Percentiles rank a stretch among this genome's conserved stretches.
phyloP scores from a whole-genome alignment of 2,888 invertebrate genomes.

The Heliconius erato region DNA sequence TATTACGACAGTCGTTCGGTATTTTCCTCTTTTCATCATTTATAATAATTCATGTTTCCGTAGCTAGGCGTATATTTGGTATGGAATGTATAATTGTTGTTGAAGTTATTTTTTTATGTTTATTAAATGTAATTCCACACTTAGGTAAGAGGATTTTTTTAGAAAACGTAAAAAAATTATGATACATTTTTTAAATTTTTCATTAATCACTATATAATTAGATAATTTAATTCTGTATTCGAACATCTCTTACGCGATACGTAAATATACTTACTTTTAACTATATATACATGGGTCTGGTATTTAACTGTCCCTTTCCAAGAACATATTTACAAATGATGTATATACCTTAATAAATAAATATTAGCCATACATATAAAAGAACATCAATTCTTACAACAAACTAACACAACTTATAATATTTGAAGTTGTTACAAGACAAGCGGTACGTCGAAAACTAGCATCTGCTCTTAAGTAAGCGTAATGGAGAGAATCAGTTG shows the following conservation, averaged over 20 bases:
- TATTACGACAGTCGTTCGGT: constrained; percentile 7
- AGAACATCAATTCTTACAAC: too few relatives aligned
- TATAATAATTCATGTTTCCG: not conserved
- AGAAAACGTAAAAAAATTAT: too few relatives aligned
- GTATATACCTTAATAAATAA: not conserved
- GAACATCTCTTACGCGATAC: too few relatives aligned
- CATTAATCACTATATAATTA: too few relatives aligned
- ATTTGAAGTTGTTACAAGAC: not conserved
- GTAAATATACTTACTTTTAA: not conserved
- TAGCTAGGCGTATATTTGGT: not conserved
- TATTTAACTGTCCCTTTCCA: too few relatives aligned
- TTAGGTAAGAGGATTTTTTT: too few relatives aligned
- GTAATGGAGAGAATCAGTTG: not conserved
- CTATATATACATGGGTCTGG: not conserved
- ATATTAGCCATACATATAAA: not conserved
- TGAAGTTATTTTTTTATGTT: not conserved
- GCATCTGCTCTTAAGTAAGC: not conserved
- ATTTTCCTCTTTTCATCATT: constrained; percentile 16
- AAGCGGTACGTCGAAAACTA: not conserved
- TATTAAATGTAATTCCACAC: not conserved
- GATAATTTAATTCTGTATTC: too few relatives aligned
- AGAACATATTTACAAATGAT: too few relatives aligned
- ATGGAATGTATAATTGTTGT: not conserved
- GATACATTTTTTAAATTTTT: too few relatives aligned
- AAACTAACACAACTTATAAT: too few relatives aligned